Conservation (phyloP, 2,797 vertebrate species). For the Aplochiton taeniatus region DNA sequence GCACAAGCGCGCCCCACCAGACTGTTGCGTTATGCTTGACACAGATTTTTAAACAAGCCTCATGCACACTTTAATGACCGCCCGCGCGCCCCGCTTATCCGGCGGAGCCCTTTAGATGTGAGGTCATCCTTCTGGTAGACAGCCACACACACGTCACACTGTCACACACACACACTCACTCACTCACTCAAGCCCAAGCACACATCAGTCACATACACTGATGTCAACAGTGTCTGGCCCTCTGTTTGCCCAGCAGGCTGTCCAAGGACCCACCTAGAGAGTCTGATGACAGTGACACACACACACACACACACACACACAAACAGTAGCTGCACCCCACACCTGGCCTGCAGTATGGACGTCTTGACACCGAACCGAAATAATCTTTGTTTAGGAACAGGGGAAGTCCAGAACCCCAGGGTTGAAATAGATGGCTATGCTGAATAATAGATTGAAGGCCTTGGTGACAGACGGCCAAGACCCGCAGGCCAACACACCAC, state of each 20-base stretch:
- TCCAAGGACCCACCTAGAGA: background rate
- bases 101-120: no score
- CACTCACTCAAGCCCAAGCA: background rate
- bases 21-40: slow-evolving; percentile 8
- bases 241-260: background rate
- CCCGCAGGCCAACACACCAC: slow-evolving; percentile 53
- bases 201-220: background rate
- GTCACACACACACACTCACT: background rate
- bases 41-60: background rate
- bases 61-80: background rate
- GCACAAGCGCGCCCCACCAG: background rate
- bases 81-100: no score
- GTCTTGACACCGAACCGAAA: background rate
- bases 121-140: no score
- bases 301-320: background rate
- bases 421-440: background rate
- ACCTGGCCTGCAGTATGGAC: no score
- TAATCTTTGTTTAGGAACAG: background rate
- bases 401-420: background rate
- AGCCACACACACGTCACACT: background rate
- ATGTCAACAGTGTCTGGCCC: background rate
- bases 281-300: background rate
- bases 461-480: slow-evolving; percentile 62
- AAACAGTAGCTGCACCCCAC: background rate
- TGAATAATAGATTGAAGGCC: slow-evolving; percentile 66